These are phyloP conservation scores for Wiebesia pumilae DNA, from an alignment of 1,140 invertebrate genomes.

Conservation along the genomic window DNA sequence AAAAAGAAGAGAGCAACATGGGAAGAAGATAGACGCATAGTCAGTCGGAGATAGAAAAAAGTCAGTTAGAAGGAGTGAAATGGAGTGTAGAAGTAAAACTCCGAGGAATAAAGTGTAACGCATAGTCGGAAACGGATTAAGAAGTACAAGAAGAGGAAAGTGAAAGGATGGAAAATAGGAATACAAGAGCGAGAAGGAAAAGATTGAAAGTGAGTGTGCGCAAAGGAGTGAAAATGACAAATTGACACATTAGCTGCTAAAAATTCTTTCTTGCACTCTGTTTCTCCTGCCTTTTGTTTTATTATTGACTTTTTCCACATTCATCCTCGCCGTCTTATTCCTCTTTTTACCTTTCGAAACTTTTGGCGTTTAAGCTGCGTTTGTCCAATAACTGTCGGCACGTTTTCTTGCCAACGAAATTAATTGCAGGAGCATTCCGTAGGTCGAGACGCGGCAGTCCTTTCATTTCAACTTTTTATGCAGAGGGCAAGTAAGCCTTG, in stretches of 20 bases:
- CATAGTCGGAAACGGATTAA: conserved; percentile 33
- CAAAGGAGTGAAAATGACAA: conserved; percentile 62
- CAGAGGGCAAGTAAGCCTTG: not conserved
- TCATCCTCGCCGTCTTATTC: not conserved
- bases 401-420: conserved; percentile 44
- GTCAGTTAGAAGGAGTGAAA: conserved; percentile 15
- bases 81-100: conserved; percentile 14
- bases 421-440: conserved; percentile 26
- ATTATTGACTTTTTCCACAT: conserved; percentile 14
- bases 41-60: not conserved
- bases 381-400: conserved; percentile 48
- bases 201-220: conserved; percentile 1
- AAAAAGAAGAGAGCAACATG: not conserved
- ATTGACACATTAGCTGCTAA: conserved; percentile 61
- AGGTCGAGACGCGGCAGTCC: not conserved
- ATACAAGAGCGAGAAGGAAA: not conserved
- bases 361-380: conserved; percentile 32
- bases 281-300: conserved; percentile 16
- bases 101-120: not conserved
- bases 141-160: not conserved
- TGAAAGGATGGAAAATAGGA: not conserved
- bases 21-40: conserved; percentile 1
- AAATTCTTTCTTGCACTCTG: conserved; percentile 53
- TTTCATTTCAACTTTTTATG: not conserved
- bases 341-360: conserved; percentile 42